phyloP scores from a whole-genome alignment of 2,797 vertebrate species.

The Premnoplex brunnescens region DNA sequence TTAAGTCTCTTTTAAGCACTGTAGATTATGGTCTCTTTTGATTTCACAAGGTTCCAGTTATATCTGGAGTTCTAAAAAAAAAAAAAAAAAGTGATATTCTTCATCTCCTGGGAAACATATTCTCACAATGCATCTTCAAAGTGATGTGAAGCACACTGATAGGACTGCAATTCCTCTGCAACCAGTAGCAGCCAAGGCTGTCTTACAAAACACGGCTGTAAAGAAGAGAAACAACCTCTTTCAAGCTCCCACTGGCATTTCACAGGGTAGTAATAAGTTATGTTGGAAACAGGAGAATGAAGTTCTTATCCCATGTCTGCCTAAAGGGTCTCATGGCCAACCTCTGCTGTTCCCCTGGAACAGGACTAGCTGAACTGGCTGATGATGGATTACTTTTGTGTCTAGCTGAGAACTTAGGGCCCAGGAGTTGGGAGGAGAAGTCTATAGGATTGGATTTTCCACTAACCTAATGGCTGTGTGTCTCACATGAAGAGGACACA shows the following conservation, averaged over 20 bases:
- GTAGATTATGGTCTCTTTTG: not conserved
- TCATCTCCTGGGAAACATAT: not conserved
- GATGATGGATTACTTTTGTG: not conserved
- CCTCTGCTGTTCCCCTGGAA: not conserved
- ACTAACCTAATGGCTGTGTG: not conserved
- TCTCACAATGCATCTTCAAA: not conserved
- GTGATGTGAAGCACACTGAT: not conserved
- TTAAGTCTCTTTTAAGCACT: not conserved
- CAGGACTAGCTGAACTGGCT: not conserved
- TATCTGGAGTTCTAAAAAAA: not conserved
- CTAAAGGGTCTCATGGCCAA: not conserved
- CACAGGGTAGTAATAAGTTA: not conserved
- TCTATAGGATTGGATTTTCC: not conserved
- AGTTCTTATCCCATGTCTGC: not conserved
- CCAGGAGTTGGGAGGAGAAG: not conserved
- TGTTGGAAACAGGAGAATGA: not conserved
- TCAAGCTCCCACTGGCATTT: not conserved
- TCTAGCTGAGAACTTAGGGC: not conserved
- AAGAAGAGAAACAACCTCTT: not conserved
- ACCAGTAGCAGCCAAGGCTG: not conserved
- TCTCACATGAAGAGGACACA: not conserved
- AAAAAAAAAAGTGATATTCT: not conserved
- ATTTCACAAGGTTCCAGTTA: not conserved
- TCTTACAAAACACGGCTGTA: not conserved
- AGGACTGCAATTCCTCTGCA: not conserved